Evolutionary conservation across 53 echinoderm and acorn worm genomes (phyloP), one percentile per base, ranked within the genome.

Genomic region (Zoroaster sp.): DNA sequence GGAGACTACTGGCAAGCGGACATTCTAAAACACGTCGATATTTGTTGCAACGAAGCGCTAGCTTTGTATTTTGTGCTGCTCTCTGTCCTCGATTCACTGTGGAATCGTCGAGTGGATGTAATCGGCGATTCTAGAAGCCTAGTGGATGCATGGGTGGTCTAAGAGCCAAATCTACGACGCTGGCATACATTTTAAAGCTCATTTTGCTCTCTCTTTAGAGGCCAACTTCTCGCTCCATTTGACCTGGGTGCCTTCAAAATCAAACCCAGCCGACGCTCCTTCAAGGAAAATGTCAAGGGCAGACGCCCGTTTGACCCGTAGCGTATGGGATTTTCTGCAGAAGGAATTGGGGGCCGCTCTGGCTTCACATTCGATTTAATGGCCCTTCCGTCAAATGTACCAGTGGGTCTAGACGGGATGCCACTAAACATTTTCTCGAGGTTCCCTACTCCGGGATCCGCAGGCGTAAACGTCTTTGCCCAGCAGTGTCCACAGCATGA

Each of bases 361-460:
- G 77, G 74, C 41, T 74, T 74, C 74, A 74, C 74, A 5, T 41
- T 74, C 42, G 74, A 74, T 74, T 74, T 74, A 30, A 74, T 74
- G 74, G 74, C 42, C 3, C 74, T 74, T 10, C 74, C 74, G 20
- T 74, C 45, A n/a, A 74, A 74, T n/a, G 74, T 74, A 12, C 74
- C 41, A 4, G 74, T 17, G 3, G 72, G 39, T 10, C 1, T 30
- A 36, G 36, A 72, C 11, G 72, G 72, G 9, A 5, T 5, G 9
- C 35, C 49, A 1, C 77, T 77, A 5, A 77, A 77, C 32, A 47
- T 77, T 30, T 49, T 77, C 12, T 77, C 77, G 11, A 72, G 72
- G 74, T 74, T 40, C 36, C 74, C 74, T 12, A 43, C 23, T 4
- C 74, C 74, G 8, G 45, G 44, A n/a, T 43, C 74, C 15, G 42